A percentile compares a stretch with the other conserved stretches of the same genome.
Conservation (phyloP, 2,888 invertebrate species). For the Sphaeridia pumilis region DNA sequence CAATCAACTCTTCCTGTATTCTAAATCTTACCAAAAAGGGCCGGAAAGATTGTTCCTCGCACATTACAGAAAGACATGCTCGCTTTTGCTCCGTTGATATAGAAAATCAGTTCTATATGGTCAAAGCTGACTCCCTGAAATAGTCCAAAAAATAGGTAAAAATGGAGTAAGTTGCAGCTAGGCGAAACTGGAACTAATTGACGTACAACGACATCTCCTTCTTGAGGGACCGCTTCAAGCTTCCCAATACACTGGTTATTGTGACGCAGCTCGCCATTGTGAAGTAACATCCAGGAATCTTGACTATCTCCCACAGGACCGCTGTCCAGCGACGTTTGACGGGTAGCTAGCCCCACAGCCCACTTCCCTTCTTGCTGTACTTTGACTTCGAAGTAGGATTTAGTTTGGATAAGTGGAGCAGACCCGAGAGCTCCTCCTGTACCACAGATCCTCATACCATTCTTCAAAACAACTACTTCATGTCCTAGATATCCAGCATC, state of each 20-base stretch:
- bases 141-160: neutral
- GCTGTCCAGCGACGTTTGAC: slow-evolving; percentile 72
- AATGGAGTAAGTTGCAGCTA: no score
- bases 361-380: slow-evolving; percentile 84
- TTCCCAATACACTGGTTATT: slow-evolving; percentile 67
- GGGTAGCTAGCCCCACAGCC: slow-evolving; percentile 88
- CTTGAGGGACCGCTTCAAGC: slow-evolving; percentile 56
- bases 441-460: slow-evolving; percentile 84
- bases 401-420: slow-evolving; percentile 89
- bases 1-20: no score
- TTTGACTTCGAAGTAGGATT: slow-evolving; percentile 97
- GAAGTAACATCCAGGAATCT: slow-evolving; percentile 86
- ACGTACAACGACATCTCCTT: slow-evolving; percentile 77
- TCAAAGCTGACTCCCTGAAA: slow-evolving; percentile 81
- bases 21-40: slow-evolving; percentile 76
- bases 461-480: slow-evolving; percentile 91
- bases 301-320: slow-evolving; percentile 77
- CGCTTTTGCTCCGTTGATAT: slow-evolving; percentile 76
- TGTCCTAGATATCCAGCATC: slow-evolving; percentile 49
- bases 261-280: slow-evolving; percentile 76
- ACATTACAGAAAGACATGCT: slow-evolving; percentile 77
- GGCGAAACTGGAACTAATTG: no score
- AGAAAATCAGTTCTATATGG: slow-evolving; percentile 91
- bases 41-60: slow-evolving; percentile 81
- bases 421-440: slow-evolving; percentile 89